phyloP scores from a whole-genome alignment of 1,140 invertebrate genomes.

The Scaptomyza montana region DNA sequence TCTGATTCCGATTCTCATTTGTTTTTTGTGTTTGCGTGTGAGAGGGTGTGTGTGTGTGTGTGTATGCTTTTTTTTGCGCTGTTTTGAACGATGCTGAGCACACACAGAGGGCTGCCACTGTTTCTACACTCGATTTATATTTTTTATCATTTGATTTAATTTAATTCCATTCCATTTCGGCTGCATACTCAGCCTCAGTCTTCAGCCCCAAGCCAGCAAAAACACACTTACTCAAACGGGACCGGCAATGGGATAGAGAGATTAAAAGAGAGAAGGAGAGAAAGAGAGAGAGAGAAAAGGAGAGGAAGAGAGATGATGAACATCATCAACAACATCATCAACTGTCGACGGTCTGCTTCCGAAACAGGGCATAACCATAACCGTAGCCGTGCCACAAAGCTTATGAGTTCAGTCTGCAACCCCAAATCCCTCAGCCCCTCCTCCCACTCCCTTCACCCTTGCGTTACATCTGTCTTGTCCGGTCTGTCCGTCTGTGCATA shows the following conservation, averaged over 20 bases:
- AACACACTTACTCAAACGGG: constrained; percentile 8
- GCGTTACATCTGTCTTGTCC: constrained; percentile 3
- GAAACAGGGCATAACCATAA: constrained; percentile 66
- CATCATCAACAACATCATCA: constrained; percentile 34
- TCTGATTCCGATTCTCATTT: constrained; percentile 35
- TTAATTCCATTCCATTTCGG: constrained; percentile 77
- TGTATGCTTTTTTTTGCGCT: constrained; percentile 6
- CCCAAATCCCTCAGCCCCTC: neutral
- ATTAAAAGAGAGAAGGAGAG: neutral
- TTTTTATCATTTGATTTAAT: constrained; percentile 83
- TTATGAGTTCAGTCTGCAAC: constrained; percentile 12
- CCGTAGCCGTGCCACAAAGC: constrained; percentile 32
- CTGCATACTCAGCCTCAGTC: constrained; percentile 44
- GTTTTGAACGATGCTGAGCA: constrained; percentile 10
- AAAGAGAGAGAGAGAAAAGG: neutral
- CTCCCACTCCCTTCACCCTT: too few relatives aligned
- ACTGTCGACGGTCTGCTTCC: constrained; percentile 58
- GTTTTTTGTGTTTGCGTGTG: constrained; percentile 25
- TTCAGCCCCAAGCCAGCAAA: constrained; percentile 18
- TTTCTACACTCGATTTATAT: constrained; percentile 82
- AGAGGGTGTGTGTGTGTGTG: neutral
- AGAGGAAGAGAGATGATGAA: constrained; percentile 1
- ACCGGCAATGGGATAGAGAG: constrained; percentile 12
- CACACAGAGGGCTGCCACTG: constrained; percentile 75
- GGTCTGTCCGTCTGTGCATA: neutral